Evolutionary conservation across 1,140 invertebrate genomes (phyloP).

Genomic region (Camponotus vicinus): DNA sequence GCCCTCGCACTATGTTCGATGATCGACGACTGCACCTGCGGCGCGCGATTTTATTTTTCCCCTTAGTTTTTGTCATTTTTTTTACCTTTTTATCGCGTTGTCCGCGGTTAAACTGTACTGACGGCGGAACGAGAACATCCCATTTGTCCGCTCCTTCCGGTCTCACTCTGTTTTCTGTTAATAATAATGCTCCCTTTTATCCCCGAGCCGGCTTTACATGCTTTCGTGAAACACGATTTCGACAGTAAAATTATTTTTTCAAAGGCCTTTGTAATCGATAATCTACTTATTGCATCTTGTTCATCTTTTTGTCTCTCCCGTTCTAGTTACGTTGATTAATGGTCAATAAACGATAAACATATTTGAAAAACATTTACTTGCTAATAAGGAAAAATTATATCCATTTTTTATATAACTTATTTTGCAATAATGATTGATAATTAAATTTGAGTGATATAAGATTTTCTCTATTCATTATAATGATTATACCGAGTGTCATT

Average conservation of each 20-base stretch:
- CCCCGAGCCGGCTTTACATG: neutral
- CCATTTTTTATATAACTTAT: neutral
- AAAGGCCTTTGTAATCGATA: neutral
- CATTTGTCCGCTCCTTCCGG: neutral
- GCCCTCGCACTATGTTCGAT: slow-evolving; percentile 17
- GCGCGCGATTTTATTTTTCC: slow-evolving; percentile 31
- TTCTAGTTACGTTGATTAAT: neutral
- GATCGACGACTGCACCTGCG: slow-evolving; percentile 53
- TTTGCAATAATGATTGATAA: neutral
- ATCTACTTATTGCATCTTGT: neutral
- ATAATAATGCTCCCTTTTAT: slow-evolving; percentile 4
- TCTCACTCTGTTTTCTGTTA: slow-evolving; percentile 1
- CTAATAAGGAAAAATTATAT: neutral
- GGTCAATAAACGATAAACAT: neutral
- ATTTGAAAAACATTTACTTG: neutral
- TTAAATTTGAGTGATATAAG: neutral
- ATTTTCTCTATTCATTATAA: neutral
- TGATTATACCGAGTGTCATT: neutral
- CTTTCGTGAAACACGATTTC: neutral
- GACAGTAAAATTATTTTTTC: neutral
- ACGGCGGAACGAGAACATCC: neutral
- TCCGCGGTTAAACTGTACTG: slow-evolving; percentile 38
- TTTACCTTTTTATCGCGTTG: slow-evolving; percentile 23
- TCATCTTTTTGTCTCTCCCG: neutral
- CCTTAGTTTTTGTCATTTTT: neutral